These are phyloP conservation scores for Lochmaea crataegi DNA, from an alignment of 2,888 invertebrate genomes.

Conservation along the genomic window DNA sequence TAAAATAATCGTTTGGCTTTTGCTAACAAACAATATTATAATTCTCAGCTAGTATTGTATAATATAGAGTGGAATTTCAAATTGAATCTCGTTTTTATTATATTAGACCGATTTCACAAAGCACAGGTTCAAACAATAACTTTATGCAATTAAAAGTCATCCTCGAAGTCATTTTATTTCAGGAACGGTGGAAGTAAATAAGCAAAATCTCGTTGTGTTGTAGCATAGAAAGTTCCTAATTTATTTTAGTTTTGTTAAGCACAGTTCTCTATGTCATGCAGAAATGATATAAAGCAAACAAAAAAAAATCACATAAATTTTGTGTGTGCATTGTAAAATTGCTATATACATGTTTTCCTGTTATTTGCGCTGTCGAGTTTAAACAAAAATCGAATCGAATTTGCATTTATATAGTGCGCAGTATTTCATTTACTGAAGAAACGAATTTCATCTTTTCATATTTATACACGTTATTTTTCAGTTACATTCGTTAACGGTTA, in stretches of 20 bases:
- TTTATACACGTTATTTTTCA: neutral
- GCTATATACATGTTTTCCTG: slow-evolving; percentile 30
- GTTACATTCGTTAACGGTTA: neutral
- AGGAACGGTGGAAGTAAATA: neutral
- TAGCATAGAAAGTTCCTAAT: neutral
- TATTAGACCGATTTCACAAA: neutral
- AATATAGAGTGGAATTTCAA: too few species aligned
- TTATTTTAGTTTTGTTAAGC: neutral
- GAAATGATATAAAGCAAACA: neutral
- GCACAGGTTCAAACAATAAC: neutral
- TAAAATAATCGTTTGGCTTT: too few species aligned
- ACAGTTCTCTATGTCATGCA: neutral
- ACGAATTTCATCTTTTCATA: slow-evolving; percentile 19
- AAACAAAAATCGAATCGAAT: slow-evolving; percentile 35
- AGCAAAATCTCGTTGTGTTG: neutral
- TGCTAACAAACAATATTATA: too few species aligned
- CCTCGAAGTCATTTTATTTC: neutral
- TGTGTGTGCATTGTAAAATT: slow-evolving; percentile 21
- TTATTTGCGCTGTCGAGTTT: slow-evolving; percentile 33
- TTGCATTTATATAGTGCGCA: slow-evolving; percentile 37
- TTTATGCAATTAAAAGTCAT: neutral
- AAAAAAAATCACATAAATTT: slow-evolving; percentile 26
- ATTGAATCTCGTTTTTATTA: neutral
- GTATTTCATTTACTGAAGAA: slow-evolving; percentile 26
- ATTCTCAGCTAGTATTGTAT: too few species aligned